Evolutionary conservation across 35 echinoderm and acorn worm species (phyloP).

Genomic region (Acanthaster planci): DNA sequence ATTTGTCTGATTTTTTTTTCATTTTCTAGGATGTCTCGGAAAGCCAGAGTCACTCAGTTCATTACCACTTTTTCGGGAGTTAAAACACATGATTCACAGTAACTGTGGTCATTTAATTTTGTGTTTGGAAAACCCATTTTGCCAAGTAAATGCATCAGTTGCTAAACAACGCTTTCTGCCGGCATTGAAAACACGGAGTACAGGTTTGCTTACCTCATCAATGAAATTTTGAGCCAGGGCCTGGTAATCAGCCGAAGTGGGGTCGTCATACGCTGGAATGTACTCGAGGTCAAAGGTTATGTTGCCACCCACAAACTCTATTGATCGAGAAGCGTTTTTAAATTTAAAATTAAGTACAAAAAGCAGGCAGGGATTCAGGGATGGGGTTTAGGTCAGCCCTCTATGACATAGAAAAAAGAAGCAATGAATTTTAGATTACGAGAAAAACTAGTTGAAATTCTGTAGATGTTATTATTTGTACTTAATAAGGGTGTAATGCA

Average conservation of each 20-base stretch:
- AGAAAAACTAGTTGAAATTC: too few relatives aligned
- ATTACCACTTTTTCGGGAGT: not conserved
- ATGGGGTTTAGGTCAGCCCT: too few relatives aligned
- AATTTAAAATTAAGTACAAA: too few relatives aligned
- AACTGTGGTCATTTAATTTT: not conserved
- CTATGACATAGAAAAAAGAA: too few relatives aligned
- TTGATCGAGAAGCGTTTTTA: too few relatives aligned
- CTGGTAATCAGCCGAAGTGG: not conserved
- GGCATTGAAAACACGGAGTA: not conserved
- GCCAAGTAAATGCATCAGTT: not conserved
- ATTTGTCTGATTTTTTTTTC: not conserved
- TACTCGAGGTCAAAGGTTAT: not conserved
- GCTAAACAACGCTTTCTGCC: not conserved
- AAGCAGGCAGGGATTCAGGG: too few relatives aligned
- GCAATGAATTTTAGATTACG: too few relatives aligned
- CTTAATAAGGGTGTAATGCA: too few relatives aligned
- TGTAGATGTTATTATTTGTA: too few relatives aligned
- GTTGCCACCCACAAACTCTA: conserved; percentile 7
- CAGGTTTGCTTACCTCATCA: not conserved
- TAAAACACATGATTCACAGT: not conserved
- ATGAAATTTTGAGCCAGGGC: not conserved
- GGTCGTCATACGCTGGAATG: conserved; percentile 7
- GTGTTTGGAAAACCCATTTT: not conserved
- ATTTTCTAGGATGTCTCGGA: not conserved
- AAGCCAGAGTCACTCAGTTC: not conserved